A percentile compares a stretch with the other conserved stretches of the same genome.
phyloP scores from a whole-genome alignment of 1,140 invertebrate species.

The Monochamus saltuarius region DNA sequence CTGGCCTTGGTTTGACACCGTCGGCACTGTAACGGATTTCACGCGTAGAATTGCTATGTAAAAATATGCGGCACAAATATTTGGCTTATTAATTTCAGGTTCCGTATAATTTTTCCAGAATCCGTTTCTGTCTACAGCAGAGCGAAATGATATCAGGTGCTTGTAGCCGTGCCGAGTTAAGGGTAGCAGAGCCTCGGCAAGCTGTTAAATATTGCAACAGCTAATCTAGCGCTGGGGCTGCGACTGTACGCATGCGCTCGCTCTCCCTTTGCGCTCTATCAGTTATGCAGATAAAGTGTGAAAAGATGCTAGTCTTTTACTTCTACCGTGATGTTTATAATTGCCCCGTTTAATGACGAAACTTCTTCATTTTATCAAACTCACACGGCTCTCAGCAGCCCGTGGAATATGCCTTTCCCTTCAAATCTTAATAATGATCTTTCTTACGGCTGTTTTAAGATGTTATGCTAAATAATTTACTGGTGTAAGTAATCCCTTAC shows the following conservation, averaged over 20 bases:
- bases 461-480: no score
- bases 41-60: no score
- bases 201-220: constrained; percentile 37
- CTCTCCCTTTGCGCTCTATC: constrained; percentile 26
- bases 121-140: constrained; percentile 18
- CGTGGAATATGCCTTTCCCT: no score
- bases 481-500: no score
- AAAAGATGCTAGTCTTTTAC: constrained; percentile 23
- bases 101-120: constrained; percentile 15
- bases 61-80: constrained; percentile 1
- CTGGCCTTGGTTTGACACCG: no score
- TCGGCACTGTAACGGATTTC: no score
- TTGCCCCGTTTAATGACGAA: constrained; percentile 14
- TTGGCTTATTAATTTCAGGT: constrained; percentile 2
- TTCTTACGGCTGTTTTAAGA: no score
- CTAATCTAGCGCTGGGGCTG: constrained; percentile 35
- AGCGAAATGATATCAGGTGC: constrained; percentile 24
- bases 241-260: constrained; percentile 19
- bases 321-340: constrained; percentile 13
- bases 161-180: constrained; percentile 18
- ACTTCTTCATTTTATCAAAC: constrained; percentile 1
- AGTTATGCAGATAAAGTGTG: constrained; percentile 36
- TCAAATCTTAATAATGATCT: no score
- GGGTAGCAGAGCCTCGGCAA: constrained; percentile 23
- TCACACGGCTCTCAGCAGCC: no score